Evolutionary conservation across 64 coral and sea anemone genomes (phyloP).

Genomic region (Cladopsammia gracilis): DNA sequence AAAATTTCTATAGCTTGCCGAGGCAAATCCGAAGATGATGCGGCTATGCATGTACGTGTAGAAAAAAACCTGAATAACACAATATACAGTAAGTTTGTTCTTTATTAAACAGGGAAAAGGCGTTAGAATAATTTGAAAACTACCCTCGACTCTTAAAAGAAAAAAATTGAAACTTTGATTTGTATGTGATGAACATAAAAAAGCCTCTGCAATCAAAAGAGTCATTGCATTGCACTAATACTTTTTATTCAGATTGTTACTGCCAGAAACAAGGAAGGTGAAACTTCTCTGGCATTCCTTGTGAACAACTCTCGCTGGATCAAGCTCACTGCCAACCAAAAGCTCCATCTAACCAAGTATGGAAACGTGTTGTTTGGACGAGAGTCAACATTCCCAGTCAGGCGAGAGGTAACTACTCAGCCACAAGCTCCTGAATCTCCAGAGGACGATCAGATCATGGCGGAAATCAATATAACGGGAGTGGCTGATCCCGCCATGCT

Average conservation of each 20-base stretch:
- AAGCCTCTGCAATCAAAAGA: no score
- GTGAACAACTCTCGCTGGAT: conserved; percentile 88
- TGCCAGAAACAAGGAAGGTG: conserved; percentile 62
- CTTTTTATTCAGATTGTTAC: conserved; percentile 69
- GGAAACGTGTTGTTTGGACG: conserved; percentile 58
- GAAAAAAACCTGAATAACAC: no score
- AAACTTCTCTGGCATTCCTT: conserved; percentile 82
- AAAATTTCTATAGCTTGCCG: no score
- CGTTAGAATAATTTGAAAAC: no score
- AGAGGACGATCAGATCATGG: conserved; percentile 58
- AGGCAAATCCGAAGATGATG: no score
- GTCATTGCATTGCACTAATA: not conserved
- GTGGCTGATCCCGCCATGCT: conserved; percentile 60
- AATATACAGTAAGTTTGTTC: no score
- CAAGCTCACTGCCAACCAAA: conserved; percentile 61
- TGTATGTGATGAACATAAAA: no score
- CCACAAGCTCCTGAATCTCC: not conserved
- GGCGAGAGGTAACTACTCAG: conserved; percentile 2
- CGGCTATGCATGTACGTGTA: no score
- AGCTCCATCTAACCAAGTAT: conserved; percentile 70
- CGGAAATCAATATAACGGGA: conserved; percentile 85
- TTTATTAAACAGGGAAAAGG: no score
- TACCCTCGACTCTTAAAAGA: no score
- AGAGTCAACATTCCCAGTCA: conserved; percentile 5
- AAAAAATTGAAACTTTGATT: no score